Evolutionary conservation across 2,113 vertebrate species (phyloP).

Genomic region (Chloropsis hardwickii): DNA sequence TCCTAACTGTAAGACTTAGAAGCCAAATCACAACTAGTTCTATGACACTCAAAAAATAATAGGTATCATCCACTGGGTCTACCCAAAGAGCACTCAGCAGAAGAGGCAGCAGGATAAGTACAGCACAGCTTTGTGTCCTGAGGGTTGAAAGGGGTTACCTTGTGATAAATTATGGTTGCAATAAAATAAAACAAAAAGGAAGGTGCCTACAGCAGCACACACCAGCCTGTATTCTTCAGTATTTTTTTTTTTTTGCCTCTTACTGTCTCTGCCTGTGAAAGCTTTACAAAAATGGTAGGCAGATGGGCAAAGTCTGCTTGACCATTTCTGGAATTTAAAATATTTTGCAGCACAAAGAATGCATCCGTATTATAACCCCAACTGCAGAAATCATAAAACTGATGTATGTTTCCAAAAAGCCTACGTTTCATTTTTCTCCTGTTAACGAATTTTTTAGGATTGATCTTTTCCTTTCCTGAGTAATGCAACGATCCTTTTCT

Average conservation of each 20-base stretch:
- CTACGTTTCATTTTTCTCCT: background rate
- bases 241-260: background rate
- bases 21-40: background rate
- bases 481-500: background rate
- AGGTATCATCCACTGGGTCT: background rate
- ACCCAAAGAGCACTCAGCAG: background rate
- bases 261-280: background rate
- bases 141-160: background rate
- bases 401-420: background rate
- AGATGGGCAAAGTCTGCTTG: background rate
- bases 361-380: background rate
- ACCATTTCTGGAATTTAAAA: background rate
- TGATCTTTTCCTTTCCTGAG: background rate
- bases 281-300: background rate
- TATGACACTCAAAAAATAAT: background rate
- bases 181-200: background rate
- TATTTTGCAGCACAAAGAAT: background rate
- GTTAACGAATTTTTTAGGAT: background rate
- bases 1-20: background rate
- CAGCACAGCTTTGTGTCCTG: background rate
- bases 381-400: background rate
- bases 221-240: background rate
- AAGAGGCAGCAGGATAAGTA: background rate
- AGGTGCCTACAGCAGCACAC: background rate
- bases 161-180: background rate